These are phyloP conservation scores for Takifugu rubripes DNA, from an alignment of 2,797 vertebrate species.

Conservation along the genomic window DNA sequence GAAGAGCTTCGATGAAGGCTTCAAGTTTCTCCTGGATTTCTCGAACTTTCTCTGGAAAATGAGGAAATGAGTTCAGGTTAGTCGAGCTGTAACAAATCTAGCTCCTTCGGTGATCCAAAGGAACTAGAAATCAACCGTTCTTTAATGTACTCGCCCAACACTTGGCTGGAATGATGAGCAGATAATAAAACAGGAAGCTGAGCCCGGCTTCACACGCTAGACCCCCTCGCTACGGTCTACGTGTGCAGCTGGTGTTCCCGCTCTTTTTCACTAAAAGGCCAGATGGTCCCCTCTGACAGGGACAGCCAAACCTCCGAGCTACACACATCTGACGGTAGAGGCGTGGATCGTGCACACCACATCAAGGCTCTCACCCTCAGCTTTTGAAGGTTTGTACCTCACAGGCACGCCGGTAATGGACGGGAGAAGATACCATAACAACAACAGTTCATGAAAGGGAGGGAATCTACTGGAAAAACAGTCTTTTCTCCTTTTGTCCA, in stretches of 20 bases:
- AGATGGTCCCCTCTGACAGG: slow-evolving; percentile 64
- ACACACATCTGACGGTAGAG: slow-evolving; percentile 61
- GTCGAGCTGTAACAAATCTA: background rate
- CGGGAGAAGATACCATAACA: slow-evolving; percentile 56
- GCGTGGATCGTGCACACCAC: slow-evolving; percentile 55
- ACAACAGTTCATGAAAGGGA: slow-evolving; percentile 53
- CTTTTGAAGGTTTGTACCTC: slow-evolving; percentile 39
- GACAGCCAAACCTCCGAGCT: slow-evolving; percentile 48
- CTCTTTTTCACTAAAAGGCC: slow-evolving; percentile 51
- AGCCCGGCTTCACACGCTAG: too few species aligned
- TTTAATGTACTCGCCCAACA: too few species aligned
- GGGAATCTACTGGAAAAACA: slow-evolving; percentile 47
- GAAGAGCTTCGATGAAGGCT: slow-evolving; percentile 98
- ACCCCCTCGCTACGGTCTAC: background rate
- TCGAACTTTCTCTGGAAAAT: slow-evolving; percentile 90
- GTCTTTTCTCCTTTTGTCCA: background rate
- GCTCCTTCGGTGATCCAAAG: background rate
- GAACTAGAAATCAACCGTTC: too few species aligned
- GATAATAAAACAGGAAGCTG: too few species aligned
- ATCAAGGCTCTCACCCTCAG: slow-evolving; percentile 52
- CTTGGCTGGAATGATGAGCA: too few species aligned
- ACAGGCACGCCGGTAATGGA: slow-evolving; percentile 58
- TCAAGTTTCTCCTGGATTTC: slow-evolving; percentile 99
- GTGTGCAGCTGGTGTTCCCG: slow-evolving; percentile 39
- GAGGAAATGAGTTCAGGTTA: slow-evolving; percentile 9